A percentile compares a stretch with the other conserved stretches of the same genome.
These are phyloP conservation scores for Pseudochirops cupreus DNA, from an alignment of 2,797 vertebrate genomes.

Conservation along the genomic window DNA sequence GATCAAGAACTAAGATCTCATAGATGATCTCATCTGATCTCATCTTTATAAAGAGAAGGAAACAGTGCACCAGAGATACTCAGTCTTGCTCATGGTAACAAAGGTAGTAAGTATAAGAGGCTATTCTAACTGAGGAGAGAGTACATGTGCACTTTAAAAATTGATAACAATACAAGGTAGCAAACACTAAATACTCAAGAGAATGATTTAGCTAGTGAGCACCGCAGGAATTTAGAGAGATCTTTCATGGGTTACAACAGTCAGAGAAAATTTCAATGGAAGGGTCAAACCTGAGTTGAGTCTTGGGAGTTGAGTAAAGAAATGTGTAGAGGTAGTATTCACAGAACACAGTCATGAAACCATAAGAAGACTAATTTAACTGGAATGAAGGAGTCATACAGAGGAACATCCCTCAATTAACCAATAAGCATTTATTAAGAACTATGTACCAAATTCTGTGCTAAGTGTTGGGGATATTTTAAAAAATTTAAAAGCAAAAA, in stretches of 20 bases:
- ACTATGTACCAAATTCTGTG: background rate
- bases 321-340: background rate
- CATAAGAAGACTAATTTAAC: background rate
- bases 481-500: background rate
- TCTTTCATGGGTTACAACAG: background rate
- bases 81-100: background rate
- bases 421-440: background rate
- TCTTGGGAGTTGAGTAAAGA: background rate
- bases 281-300: background rate
- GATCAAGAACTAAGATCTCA: background rate
- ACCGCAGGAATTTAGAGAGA: background rate
- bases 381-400: background rate
- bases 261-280: background rate
- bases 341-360: background rate
- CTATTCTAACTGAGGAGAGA: background rate
- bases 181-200: background rate
- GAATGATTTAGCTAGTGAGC: background rate
- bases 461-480: background rate
- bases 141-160: background rate
- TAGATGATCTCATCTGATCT: background rate
- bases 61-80: background rate
- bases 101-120: background rate
- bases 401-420: background rate
- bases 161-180: background rate
- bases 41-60: background rate